Base-by-base conservation (phyloP, 2,888 invertebrate genomes). In the Leptothorax acervorum region DNA sequence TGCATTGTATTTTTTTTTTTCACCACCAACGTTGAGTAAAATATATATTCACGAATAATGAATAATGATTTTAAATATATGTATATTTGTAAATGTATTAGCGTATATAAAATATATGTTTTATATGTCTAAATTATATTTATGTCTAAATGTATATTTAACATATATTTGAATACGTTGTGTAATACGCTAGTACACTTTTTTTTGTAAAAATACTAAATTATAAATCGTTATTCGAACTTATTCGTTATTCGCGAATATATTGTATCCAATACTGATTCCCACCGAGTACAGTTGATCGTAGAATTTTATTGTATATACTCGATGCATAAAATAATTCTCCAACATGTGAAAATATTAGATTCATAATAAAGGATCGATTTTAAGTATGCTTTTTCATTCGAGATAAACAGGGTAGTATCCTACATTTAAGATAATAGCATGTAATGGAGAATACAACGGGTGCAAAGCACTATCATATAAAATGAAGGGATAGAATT, bases 401-500 rank as follows among this genome's bases (percentile, higher is more conserved):
- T 63, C 28, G 57, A 68, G 55, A 86, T 66, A 78, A 65, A 90
- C 91, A 91, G 90, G 90, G 90, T 90, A 90, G 35, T 35, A 35
- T 81, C 78, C 82, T 90, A 90, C 75, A 75, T 84, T 84, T 87
- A 88, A 57, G 57, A 76, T 63, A 68, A 68, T 35, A 39, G 15
- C 18, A 42, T 57, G 45, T 73, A 74, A 74, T 82, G 8, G 11
- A 63, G 18, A 75, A 65, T 15, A 11, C 71, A 79, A 87, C 73
- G 39, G 73, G 60, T 75, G 57, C 48, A 66, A 23, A 9, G 0
- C 57, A 68, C 12, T 31, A 42, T 65, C 28, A 12, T 39, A 8
- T 45, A 55, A 68, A 57, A 68, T n/a, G 15, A 63, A 74, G 18
- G 6, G 3, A 55, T n/a, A 28, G 12, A 57, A 23, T 39, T 55